Evolutionary conservation across 2,797 vertebrate species (phyloP).

Genomic region (Trichosurus vulpecula): DNA sequence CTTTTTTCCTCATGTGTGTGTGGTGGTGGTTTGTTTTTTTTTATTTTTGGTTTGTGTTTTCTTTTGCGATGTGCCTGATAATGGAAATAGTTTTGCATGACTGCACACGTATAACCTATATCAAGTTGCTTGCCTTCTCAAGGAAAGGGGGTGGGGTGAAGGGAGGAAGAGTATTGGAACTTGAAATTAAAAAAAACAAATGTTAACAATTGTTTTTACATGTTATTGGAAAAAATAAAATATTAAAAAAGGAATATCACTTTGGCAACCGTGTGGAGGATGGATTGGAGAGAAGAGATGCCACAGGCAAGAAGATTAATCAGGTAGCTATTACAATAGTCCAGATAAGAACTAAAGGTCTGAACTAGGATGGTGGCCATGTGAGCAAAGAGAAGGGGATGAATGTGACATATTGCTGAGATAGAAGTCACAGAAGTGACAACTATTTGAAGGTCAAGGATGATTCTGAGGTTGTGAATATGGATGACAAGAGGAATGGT

Average conservation of each 20-base stretch:
- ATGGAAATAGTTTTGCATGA: not conserved
- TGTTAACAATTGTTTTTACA: not conserved
- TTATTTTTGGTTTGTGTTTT: not conserved
- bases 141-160: not conserved
- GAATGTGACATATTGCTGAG: not conserved
- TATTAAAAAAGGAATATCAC: not conserved
- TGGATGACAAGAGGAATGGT: not conserved
- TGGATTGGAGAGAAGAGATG: not conserved
- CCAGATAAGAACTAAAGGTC: not conserved
- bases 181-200: not conserved
- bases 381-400: not conserved
- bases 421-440: not conserved
- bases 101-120: not conserved
- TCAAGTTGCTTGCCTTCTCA: not conserved
- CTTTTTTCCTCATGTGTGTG: not conserved
- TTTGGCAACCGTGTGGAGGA: not conserved
- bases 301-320: not conserved
- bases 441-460: not conserved
- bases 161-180: not conserved
- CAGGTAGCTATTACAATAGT: not conserved
- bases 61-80: not conserved
- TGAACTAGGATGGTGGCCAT: not conserved
- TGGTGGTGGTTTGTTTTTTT: too few relatives aligned
- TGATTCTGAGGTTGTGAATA: too few relatives aligned
- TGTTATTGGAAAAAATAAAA: not conserved